These are phyloP conservation scores for Smittia sp. DNA, from an alignment of 2,888 invertebrate genomes.

Conservation along the genomic window DNA sequence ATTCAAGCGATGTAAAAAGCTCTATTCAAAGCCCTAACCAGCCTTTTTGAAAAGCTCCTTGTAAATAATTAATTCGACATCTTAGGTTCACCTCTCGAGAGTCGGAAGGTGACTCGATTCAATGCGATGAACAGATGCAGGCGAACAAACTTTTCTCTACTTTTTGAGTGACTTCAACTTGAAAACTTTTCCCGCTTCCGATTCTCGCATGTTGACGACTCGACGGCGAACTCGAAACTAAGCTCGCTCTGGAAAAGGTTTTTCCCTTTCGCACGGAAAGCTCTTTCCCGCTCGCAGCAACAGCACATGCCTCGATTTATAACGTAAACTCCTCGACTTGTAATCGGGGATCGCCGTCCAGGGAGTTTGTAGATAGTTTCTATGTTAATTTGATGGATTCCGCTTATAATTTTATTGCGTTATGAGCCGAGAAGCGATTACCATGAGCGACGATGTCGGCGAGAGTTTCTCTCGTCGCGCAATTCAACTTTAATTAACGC, in stretches of 20 bases:
- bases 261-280: constrained; percentile 2
- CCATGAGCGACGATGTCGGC: too few relatives aligned
- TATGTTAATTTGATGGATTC: not conserved
- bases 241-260: not conserved
- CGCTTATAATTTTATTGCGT: not conserved
- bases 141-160: too few relatives aligned
- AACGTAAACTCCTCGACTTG: not conserved
- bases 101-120: too few relatives aligned
- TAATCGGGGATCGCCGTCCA: not conserved
- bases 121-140: too few relatives aligned
- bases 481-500: too few relatives aligned
- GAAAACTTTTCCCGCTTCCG: not conserved
- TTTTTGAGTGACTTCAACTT: too few relatives aligned
- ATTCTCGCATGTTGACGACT: constrained; percentile 23
- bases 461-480: too few relatives aligned
- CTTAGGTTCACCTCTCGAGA: too few relatives aligned
- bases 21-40: too few relatives aligned
- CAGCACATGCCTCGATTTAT: not conserved
- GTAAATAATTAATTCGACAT: too few relatives aligned
- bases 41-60: too few relatives aligned
- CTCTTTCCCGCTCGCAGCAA: not conserved
- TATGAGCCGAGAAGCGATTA: not conserved
- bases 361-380: not conserved
- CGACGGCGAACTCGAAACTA: constrained; percentile 37
- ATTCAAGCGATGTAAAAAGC: too few relatives aligned